A percentile compares a stretch with the other conserved stretches of the same genome.
Conservation (phyloP, 2,797 vertebrate species). For the Borostomias antarcticus region DNA sequence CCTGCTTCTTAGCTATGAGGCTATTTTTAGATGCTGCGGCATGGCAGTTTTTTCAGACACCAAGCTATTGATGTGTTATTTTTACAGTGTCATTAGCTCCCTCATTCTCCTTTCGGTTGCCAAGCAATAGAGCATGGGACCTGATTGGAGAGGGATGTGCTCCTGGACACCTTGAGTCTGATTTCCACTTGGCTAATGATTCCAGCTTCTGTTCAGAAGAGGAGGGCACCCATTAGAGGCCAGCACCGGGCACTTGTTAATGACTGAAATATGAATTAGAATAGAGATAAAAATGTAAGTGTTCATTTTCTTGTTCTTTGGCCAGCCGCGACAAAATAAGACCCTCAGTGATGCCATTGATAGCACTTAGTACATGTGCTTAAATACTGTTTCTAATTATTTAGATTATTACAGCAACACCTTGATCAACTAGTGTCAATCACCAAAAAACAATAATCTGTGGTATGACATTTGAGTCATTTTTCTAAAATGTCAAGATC, state of each 20-base stretch:
- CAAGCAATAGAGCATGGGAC: conserved; percentile 64
- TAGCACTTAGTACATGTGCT: too few relatives aligned
- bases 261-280: neutral
- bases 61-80: conserved; percentile 81
- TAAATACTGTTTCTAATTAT: neutral
- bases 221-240: neutral
- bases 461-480: neutral
- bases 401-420: neutral
- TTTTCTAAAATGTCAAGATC: neutral
- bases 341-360: neutral
- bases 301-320: neutral
- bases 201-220: conserved; percentile 37
- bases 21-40: conserved; percentile 89
- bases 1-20: conserved; percentile 69
- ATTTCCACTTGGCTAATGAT: conserved; percentile 59
- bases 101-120: conserved; percentile 66
- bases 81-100: conserved; percentile 73
- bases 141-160: conserved; percentile 64
- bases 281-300: neutral
- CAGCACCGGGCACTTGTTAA: neutral
- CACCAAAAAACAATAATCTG: too few relatives aligned
- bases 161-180: conserved; percentile 59
- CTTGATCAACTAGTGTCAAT: too few relatives aligned
- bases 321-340: neutral
- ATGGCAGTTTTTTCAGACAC: conserved; percentile 87